Evolutionary conservation across 2,113 vertebrate species (phyloP), one percentile per base, ranked within the genome.

Genomic region (Lepus europaeus): DNA sequence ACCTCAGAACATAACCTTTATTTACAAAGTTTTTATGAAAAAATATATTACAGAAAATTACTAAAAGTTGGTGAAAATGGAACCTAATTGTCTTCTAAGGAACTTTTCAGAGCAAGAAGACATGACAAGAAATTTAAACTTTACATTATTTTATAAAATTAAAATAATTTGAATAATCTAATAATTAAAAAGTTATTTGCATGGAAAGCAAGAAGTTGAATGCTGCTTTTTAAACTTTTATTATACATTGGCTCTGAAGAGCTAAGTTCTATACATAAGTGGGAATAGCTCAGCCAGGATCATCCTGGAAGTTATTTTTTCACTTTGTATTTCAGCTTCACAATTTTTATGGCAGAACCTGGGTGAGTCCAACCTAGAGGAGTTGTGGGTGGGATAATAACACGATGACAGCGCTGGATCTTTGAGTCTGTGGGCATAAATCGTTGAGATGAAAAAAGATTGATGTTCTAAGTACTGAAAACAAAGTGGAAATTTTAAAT

Each of bases 181-280:
- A 89, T 76, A 84, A 64, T 31, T 53, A 87, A 70, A 73, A 93
- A n/a, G 27, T n/a, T 72, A 72, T 74, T 90, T 94, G 36, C 39
- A 68, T 2, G 59, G 68, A 87, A 89, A 85, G 5, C 29, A 73
- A 39, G 69, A 51, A 22, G 9, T 66, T 76, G 66, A 14, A 11
- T 45, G 20, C 59, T 59, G 2, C 70, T 39, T n/a, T 87, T 74
- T 59, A 85, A 69, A 51, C 64, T 16, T 96, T 88, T 64, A 74
- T 78, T 77, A 66, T 4, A 68, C 36, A 6, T 66, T 76, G 74
- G 3, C 63, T n/a, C 36, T 64, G 29, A 74, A 59, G 66, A 56
- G 9, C 53, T 82, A 69, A 9, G n/a, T 92, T 20, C 9, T 78
- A 39, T 80, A 81, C 23, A 70, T 66, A 66, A 92, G 53, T n/a